Evolutionary conservation across 2,113 vertebrate genomes (phyloP).

Genomic region (Cisticola juncidis): DNA sequence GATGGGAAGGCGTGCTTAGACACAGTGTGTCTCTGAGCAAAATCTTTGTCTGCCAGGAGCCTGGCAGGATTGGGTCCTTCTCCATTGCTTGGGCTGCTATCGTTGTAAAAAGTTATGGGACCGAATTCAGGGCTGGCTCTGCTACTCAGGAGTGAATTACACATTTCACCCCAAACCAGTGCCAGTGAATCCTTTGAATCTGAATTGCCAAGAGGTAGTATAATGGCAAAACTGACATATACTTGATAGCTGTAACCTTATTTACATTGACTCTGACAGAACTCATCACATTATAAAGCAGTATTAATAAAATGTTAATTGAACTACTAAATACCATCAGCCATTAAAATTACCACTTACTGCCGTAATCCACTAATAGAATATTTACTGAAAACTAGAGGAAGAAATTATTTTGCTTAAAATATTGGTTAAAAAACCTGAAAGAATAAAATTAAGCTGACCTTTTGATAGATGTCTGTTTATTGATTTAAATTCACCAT

Average conservation of each 20-base stretch:
- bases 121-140: background rate
- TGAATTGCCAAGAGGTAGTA: conserved; percentile 6
- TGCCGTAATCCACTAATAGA: background rate
- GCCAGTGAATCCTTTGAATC: background rate
- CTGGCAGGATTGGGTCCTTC: background rate
- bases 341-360: background rate
- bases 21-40: accelerated
- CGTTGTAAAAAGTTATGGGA: accelerated
- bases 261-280: conserved; percentile 48
- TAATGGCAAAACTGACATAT: conserved; percentile 17
- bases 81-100: accelerated
- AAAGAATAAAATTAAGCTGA: conserved; percentile 76
- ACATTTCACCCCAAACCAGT: background rate
- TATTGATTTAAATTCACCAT: conserved; percentile 79
- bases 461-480: conserved; percentile 79
- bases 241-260: conserved; percentile 59
- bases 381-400: conserved; percentile 19
- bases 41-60: background rate
- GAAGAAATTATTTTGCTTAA: conserved; percentile 60
- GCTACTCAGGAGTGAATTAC: background rate
- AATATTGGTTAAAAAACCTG: conserved; percentile 42
- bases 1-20: accelerated
- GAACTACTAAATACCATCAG: conserved; percentile 13
- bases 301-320: conserved; percentile 50
- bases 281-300: conserved; percentile 5